phyloP scores from a whole-genome alignment of 2,888 invertebrate species.

The Nomada hirtipes region DNA sequence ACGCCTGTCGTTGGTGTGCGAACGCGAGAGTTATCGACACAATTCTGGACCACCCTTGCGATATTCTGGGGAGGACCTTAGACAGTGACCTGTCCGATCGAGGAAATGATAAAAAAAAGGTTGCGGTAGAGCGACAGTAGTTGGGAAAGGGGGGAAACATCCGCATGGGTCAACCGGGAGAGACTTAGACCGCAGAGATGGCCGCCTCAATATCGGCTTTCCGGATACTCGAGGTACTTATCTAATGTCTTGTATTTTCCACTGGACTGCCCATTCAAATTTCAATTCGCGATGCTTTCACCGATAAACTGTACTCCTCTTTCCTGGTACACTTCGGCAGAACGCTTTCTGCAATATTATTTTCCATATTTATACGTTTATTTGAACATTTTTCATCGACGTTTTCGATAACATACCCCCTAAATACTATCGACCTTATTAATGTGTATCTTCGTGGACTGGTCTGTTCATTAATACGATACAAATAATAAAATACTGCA shows the following conservation, averaged over 20 bases:
- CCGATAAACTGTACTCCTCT: background rate
- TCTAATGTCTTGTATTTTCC: constrained; percentile 83
- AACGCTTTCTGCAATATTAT: too few relatives aligned
- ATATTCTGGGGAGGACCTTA: constrained; percentile 26
- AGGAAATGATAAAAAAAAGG: constrained; percentile 55
- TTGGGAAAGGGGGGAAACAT: constrained; percentile 79
- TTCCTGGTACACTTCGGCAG: too few relatives aligned
- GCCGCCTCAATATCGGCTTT: constrained; percentile 83
- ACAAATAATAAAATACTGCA: background rate
- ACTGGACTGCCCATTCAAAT: constrained; percentile 78
- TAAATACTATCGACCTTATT: background rate
- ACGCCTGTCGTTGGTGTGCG: background rate
- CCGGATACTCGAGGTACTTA: constrained; percentile 82
- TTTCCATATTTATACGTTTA: too few relatives aligned
- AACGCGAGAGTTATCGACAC: constrained; percentile 39
- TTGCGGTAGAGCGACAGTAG: constrained; percentile 60
- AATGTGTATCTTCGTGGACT: background rate
- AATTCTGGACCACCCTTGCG: constrained; percentile 45
- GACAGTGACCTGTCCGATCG: constrained; percentile 59
- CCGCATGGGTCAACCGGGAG: constrained; percentile 84
- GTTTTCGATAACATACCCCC: too few relatives aligned
- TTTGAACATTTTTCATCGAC: too few relatives aligned
- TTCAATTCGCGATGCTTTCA: constrained; percentile 59
- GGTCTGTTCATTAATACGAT: too few relatives aligned
- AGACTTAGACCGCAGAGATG: constrained; percentile 81